Percentiles rank a stretch among this genome's conserved stretches.
Evolutionary conservation across 2,113 vertebrate species (phyloP).

Genomic region (Tor tambroides): DNA sequence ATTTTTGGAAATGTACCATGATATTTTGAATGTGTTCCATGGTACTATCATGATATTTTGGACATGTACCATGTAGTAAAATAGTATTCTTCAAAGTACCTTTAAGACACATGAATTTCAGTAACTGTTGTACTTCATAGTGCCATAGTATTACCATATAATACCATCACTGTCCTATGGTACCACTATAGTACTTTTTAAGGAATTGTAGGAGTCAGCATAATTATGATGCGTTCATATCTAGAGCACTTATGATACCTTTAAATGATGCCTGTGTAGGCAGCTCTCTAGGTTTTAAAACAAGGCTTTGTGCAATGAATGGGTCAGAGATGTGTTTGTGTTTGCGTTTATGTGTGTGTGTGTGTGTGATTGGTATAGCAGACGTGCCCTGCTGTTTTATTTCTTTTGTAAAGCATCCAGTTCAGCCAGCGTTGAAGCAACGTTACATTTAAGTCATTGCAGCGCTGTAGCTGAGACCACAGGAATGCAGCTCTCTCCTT

Average conservation of each 20-base stretch:
- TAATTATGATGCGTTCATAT: not conserved
- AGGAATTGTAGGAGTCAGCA: not conserved
- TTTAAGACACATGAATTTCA: not conserved
- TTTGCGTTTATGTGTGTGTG: conserved; percentile 26
- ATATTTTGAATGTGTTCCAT: not conserved
- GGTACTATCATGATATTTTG: not conserved
- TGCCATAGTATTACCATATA: not conserved
- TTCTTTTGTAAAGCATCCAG: conserved; percentile 75
- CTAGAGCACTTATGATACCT: not conserved
- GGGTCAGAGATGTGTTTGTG: conserved; percentile 1
- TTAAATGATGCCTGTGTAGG: not conserved
- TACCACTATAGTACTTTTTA: not conserved
- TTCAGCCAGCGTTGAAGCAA: conserved; percentile 69
- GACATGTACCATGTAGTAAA: not conserved
- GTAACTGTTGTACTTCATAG: not conserved
- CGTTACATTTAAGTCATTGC: conserved; percentile 75
- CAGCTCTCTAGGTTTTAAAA: not conserved
- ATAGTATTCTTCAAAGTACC: not conserved
- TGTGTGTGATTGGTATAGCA: conserved; percentile 74
- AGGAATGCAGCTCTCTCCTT: conserved; percentile 67
- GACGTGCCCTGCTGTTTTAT: conserved; percentile 74
- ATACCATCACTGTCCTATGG: not conserved
- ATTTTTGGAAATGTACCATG: not conserved
- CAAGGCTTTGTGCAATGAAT: not conserved
- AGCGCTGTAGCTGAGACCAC: conserved; percentile 75